These are phyloP conservation scores for Schizotus pectinicornis DNA, from an alignment of 2,888 invertebrate species.

Conservation along the genomic window DNA sequence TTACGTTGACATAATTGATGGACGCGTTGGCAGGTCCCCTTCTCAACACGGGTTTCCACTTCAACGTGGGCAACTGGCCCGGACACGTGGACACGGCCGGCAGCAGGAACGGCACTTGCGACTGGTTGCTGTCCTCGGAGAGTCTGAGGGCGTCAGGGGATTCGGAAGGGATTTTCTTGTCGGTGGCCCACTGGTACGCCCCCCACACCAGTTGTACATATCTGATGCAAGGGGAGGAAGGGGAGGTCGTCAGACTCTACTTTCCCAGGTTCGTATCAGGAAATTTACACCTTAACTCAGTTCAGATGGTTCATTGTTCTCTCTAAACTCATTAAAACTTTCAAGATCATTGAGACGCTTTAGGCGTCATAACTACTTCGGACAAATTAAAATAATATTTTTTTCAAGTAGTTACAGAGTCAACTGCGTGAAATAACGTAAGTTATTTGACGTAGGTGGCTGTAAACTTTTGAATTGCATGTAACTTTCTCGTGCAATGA, in stretches of 20 bases:
- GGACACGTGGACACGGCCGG: slow-evolving; percentile 91
- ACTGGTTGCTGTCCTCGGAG: slow-evolving; percentile 86
- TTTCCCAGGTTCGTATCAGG: slow-evolving; percentile 75
- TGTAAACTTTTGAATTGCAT: no score
- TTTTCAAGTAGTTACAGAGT: no score
- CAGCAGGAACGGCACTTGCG: slow-evolving; percentile 83
- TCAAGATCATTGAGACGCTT: no score
- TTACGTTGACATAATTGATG: no score
- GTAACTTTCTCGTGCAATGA: no score
- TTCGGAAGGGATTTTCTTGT: slow-evolving; percentile 87
- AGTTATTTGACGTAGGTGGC: no score
- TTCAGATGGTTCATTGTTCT: no score
- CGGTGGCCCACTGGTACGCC: slow-evolving; percentile 93
- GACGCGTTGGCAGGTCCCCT: slow-evolving; percentile 68
- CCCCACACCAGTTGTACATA: slow-evolving; percentile 93
- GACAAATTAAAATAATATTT: no score
- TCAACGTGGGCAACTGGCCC: slow-evolving; percentile 94
- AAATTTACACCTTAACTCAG: no score
- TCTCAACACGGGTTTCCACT: slow-evolving; percentile 91
- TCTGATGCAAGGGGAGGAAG: slow-evolving; percentile 82
- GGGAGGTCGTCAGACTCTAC: slow-evolving; percentile 87
- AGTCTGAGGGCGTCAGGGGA: slow-evolving; percentile 78
- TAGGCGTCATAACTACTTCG: no score
- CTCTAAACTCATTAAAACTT: no score
- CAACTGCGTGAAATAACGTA: no score